Evolutionary conservation across 2,888 invertebrate genomes (phyloP).

Genomic region (Venusia cambrica): DNA sequence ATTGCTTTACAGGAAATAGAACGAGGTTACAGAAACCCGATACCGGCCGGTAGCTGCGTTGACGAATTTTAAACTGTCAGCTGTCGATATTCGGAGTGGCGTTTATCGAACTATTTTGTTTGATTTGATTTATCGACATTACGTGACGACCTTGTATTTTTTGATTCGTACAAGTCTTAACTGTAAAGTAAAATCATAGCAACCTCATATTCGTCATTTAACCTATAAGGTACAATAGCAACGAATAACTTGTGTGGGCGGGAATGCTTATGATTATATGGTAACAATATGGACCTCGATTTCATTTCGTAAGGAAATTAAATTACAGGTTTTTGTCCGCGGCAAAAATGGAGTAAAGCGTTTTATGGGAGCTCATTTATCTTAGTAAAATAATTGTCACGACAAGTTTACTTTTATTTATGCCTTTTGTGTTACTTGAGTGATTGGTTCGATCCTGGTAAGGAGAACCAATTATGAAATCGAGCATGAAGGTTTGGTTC

Average conservation of each 20-base stretch:
- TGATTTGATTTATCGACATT: slow-evolving; percentile 44
- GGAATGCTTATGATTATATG: slow-evolving; percentile 6
- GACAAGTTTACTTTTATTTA: slow-evolving; percentile 18
- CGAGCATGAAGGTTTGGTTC: slow-evolving; percentile 6
- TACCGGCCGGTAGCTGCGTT: slow-evolving; percentile 28
- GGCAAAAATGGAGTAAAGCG: slow-evolving; percentile 31
- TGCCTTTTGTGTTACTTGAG: slow-evolving; percentile 21
- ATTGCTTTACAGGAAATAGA: slow-evolving; percentile 6
- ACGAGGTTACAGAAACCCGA: slow-evolving; percentile 23
- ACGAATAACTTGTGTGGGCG: slow-evolving; percentile 10
- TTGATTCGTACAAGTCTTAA: too few species aligned
- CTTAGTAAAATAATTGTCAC: slow-evolving; percentile 17
- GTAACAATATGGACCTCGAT: slow-evolving; percentile 20
- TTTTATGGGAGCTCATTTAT: slow-evolving; percentile 28
- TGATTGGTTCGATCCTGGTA: slow-evolving; percentile 17
- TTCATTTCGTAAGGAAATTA: slow-evolving; percentile 28
- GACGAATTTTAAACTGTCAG: slow-evolving; percentile 44
- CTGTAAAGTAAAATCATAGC: not conserved
- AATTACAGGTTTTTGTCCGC: slow-evolving; percentile 31
- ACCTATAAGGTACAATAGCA: slow-evolving; percentile 10
- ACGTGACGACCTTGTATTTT: slow-evolving; percentile 34
- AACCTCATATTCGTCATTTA: slow-evolving; percentile 1
- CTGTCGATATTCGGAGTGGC: slow-evolving; percentile 53
- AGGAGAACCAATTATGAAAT: slow-evolving; percentile 12
- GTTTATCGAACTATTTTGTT: slow-evolving; percentile 48